phyloP scores from a whole-genome alignment of 1,140 invertebrate genomes.

The Episyrphus balteatus region DNA sequence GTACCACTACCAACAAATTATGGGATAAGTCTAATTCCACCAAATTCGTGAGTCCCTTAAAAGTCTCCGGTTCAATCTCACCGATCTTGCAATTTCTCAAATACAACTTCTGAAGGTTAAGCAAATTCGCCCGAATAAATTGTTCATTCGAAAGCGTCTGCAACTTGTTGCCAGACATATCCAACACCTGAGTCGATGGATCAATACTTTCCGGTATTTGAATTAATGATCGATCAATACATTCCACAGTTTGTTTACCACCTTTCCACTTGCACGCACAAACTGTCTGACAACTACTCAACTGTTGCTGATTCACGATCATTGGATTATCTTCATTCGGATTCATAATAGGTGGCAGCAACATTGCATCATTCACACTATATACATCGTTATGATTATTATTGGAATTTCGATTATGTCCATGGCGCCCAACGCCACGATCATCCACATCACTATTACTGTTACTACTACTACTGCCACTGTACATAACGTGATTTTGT shows the following conservation, averaged over 20 bases:
- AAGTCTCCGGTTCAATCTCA: slow-evolving; percentile 71
- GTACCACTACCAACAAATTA: slow-evolving; percentile 67
- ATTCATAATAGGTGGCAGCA: neutral
- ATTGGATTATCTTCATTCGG: neutral
- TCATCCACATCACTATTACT: too few relatives aligned
- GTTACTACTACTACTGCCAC: too few relatives aligned
- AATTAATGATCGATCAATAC: slow-evolving; percentile 65
- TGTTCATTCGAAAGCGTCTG: slow-evolving; percentile 67
- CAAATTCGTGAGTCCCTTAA: slow-evolving; percentile 73
- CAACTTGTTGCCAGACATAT: slow-evolving; percentile 76
- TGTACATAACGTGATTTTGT: too few relatives aligned
- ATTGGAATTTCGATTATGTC: too few relatives aligned
- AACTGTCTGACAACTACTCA: slow-evolving; percentile 54
- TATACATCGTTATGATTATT: too few relatives aligned
- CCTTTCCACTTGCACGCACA: slow-evolving; percentile 88
- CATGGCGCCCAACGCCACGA: too few relatives aligned
- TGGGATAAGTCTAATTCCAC: slow-evolving; percentile 77
- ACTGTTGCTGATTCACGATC: slow-evolving; percentile 12
- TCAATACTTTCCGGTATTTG: slow-evolving; percentile 72
- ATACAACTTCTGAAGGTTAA: slow-evolving; percentile 79
- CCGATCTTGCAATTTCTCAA: slow-evolving; percentile 68
- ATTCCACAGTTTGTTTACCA: slow-evolving; percentile 84
- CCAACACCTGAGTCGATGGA: slow-evolving; percentile 78
- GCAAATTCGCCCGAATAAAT: slow-evolving; percentile 64
- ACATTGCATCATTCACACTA: neutral